phyloP scores from a whole-genome alignment of 2,113 vertebrate genomes.

The Varanus komodoensis region DNA sequence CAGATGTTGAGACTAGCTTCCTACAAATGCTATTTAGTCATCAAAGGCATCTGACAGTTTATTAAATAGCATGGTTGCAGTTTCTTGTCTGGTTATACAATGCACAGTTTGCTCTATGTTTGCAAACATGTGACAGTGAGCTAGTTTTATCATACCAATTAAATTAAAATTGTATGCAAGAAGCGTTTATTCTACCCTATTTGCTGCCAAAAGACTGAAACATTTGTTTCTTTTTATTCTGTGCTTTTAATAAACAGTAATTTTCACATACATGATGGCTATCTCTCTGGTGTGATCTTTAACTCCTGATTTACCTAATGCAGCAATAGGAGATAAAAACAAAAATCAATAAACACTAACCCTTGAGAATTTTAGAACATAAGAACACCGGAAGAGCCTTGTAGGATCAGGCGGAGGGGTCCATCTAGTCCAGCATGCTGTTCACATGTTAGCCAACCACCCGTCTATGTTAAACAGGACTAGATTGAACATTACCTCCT shows the following conservation, averaged over 20 bases:
- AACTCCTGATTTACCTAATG: neutral
- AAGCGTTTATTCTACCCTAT: neutral
- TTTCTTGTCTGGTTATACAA: constrained; percentile 7
- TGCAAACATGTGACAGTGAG: neutral
- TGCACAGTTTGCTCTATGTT: neutral
- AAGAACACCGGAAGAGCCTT: too few species aligned
- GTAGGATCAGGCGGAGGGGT: too few species aligned
- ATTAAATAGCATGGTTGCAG: constrained; percentile 5
- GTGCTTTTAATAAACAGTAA: neutral
- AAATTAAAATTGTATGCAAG: neutral
- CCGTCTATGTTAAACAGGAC: too few species aligned
- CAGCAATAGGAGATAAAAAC: neutral
- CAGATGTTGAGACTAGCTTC: constrained; percentile 28
- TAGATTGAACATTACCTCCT: too few species aligned
- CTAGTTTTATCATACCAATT: neutral
- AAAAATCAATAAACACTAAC: neutral
- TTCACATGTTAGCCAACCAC: too few species aligned
- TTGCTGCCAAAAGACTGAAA: neutral
- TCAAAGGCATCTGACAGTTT: constrained; percentile 12
- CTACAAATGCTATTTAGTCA: constrained; percentile 21
- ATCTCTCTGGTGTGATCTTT: neutral
- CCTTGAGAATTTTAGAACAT: neutral
- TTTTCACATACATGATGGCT: neutral
- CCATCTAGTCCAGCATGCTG: too few species aligned
- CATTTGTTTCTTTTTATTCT: neutral